A percentile compares a stretch with the other conserved stretches of the same genome.
These are phyloP conservation scores for Tamandua tetradactyla DNA, from an alignment of 2,797 vertebrate species.

Conservation along the genomic window DNA sequence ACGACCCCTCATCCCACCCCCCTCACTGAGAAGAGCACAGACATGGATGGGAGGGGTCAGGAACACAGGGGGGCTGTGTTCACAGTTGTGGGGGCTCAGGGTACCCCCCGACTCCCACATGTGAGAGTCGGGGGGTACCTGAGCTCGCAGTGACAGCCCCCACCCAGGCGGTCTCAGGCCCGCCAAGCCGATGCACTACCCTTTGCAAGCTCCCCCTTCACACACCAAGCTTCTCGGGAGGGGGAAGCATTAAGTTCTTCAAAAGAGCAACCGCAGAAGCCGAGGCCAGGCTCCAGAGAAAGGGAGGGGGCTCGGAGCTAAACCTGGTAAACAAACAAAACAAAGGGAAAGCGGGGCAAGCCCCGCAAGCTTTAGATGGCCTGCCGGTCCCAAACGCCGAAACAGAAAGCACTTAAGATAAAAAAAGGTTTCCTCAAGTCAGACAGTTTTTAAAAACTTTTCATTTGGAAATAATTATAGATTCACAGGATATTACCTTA, in stretches of 20 bases:
- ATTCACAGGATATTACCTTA: neutral
- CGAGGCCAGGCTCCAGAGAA: neutral
- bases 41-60: neutral
- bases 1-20: neutral
- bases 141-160: accelerated
- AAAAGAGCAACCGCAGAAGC: neutral
- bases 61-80: neutral
- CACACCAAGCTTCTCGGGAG: neutral
- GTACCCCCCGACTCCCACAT: no score
- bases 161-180: neutral
- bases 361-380: no score
- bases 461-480: neutral
- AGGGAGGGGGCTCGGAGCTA: neutral
- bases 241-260: neutral
- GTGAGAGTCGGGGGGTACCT: neutral
- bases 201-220: slow-evolving; percentile 1
- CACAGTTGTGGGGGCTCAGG: no score
- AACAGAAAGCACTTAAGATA: neutral
- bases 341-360: neutral
- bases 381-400: neutral
- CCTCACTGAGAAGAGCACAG: neutral
- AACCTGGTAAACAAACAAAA: neutral
- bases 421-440: neutral
- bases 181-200: accelerated
- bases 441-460: neutral